Base-by-base conservation (phyloP, 2,797 vertebrate genomes). In the Enteromius paludinosus region DNA sequence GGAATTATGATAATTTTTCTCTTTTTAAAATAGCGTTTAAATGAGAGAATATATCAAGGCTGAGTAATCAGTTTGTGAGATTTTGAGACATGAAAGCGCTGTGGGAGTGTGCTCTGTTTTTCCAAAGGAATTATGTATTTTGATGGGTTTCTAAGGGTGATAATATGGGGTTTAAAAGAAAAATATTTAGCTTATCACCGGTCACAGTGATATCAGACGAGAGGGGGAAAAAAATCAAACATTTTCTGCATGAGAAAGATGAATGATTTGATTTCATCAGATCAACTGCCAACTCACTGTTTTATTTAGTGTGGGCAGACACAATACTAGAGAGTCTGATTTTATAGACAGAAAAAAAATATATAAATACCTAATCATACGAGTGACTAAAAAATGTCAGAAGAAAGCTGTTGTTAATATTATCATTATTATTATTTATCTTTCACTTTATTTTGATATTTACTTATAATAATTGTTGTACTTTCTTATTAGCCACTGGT, bases 401-500 rank as follows among this genome's bases (percentile, higher is more conserved):
- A 7, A 11, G 30, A 61, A 5, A 61, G 11, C 12, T 28, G 3
- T 20, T 64, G 1, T 47, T 61, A 8, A 1, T 45, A 14, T 14
- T 43, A 11, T 41, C 77, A 38, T 38, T 38, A 11, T 73, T 47
- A 35, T 35, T 35, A 35, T 64, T 45, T 33, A 23, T 11, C 20
- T 66, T 33, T 49, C 4, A 23, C 33, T 18, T 54, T 65, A 20
- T 66, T 25, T 2, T 7, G 25, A 38, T n/a, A 17, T 64, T 65
- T 17, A 28, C 45, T 4, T 73, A 41, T 45, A 5, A 81, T 56
- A 65, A 35, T 65, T 82, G n/a, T 45, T 73, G 59, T 52, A 82
- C 33, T 85, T 80, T 71, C 12, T 59, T 54, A 45, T 38, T 79
- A 72, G 47, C 84, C 84, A 79, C 84, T 83, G 80, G 80, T 75